phyloP scores from a whole-genome alignment of 2,888 invertebrate genomes.

The Tiliacea aurago region DNA sequence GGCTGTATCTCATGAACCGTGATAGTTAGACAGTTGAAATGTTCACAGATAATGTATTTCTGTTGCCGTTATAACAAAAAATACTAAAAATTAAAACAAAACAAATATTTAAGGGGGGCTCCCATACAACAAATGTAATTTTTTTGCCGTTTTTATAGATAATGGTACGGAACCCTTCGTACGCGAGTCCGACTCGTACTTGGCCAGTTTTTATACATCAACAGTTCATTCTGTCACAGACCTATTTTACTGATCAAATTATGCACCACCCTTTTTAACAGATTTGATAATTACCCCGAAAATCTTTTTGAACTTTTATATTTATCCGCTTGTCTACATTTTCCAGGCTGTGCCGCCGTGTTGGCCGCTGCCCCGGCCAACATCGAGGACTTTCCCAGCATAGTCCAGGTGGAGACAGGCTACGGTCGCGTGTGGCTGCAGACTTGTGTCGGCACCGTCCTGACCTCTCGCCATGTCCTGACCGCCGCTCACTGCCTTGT shows the following conservation, averaged over 20 bases:
- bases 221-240: neutral
- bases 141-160: no score
- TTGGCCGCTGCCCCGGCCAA: conserved; percentile 45
- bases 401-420: conserved; percentile 75
- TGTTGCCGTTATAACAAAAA: no score
- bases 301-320: neutral
- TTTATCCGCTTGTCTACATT: neutral
- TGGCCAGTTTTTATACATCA: neutral
- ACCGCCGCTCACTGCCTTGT: conserved; percentile 59
- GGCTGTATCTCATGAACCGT: no score
- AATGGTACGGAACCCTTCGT: no score
- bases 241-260: neutral
- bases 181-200: no score
- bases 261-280: neutral
- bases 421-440: conserved; percentile 54
- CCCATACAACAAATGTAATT: no score
- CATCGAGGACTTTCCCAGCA: conserved; percentile 69
- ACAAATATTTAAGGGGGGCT: no score
- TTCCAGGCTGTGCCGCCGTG: conserved; percentile 38
- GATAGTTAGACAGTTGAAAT: no score
- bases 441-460: conserved; percentile 54
- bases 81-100: no score
- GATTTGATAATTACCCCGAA: neutral
- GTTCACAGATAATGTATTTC: no score
- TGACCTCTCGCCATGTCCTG: conserved; percentile 54